Percentiles rank a stretch among this genome's conserved stretches.
Evolutionary conservation across 2,888 invertebrate genomes (phyloP).

Genomic region (Leptinotarsa haldemani): DNA sequence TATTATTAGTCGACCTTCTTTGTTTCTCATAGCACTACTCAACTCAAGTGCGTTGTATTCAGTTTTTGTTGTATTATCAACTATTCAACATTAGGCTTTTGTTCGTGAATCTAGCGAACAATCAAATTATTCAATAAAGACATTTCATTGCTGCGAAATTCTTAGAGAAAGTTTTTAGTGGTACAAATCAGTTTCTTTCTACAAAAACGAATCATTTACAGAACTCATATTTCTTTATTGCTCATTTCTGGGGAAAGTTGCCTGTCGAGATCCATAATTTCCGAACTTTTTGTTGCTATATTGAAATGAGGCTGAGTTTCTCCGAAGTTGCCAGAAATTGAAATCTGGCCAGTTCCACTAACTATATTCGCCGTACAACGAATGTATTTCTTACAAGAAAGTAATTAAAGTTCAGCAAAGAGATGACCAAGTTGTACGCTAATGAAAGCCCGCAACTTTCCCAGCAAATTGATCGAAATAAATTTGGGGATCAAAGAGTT

Average conservation of each 20-base stretch:
- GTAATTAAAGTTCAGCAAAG: neutral
- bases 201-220: neutral
- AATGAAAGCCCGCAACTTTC: neutral
- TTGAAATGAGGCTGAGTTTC: neutral
- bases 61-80: too few relatives aligned
- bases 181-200: neutral
- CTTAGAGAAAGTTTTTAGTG: neutral
- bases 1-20: too few relatives aligned
- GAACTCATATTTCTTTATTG: neutral
- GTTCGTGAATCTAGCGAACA: too few relatives aligned
- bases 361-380: neutral
- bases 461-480: too few relatives aligned
- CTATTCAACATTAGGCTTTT: too few relatives aligned
- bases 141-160: neutral
- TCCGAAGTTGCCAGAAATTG: neutral
- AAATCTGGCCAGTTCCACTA: neutral
- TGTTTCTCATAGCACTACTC: too few relatives aligned
- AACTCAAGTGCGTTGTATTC: too few relatives aligned
- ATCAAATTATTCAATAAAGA: too few relatives aligned
- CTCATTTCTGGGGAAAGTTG: neutral
- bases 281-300: neutral
- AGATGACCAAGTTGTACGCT: neutral
- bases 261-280: neutral
- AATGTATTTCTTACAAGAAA: neutral
- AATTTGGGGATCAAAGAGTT: too few relatives aligned